Evolutionary conservation across 2,797 vertebrate species (phyloP).

Genomic region (Onychomys torridus): DNA sequence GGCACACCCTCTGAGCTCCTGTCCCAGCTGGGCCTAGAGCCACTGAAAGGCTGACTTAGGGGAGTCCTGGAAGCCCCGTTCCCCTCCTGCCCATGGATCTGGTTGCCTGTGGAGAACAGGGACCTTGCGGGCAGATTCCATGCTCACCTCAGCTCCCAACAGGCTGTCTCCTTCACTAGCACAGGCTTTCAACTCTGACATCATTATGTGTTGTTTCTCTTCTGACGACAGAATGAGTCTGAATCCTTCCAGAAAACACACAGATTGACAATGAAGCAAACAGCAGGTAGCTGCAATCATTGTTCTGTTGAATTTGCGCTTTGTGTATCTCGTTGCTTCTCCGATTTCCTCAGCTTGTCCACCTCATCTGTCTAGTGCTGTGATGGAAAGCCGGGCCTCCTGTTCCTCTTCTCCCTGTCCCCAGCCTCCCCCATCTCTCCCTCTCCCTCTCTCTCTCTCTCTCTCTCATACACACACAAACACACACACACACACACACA

Average conservation of each 20-base stretch:
- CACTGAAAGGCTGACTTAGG: background rate
- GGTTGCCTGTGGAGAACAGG: background rate
- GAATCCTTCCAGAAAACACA: background rate
- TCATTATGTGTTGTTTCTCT: background rate
- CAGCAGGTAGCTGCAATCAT: accelerated
- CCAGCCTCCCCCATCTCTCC: accelerated
- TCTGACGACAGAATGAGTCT: background rate
- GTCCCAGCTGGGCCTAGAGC: background rate
- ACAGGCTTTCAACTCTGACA: background rate
- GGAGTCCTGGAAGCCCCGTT: background rate
- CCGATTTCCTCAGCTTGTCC: background rate
- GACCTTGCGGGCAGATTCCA: background rate
- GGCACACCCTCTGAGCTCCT: background rate
- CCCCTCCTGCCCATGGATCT: too few relatives aligned
- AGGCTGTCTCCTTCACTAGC: accelerated
- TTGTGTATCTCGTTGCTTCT: background rate
- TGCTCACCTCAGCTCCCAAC: background rate
- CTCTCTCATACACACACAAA: too few relatives aligned
- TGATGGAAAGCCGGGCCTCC: background rate
- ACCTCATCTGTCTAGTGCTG: too few relatives aligned
- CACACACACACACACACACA: background rate
- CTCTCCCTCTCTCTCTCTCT: background rate
- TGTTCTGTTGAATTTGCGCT: accelerated
- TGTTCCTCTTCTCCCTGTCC: background rate
- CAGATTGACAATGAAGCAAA: background rate